phyloP scores from a whole-genome alignment of 2,113 vertebrate genomes.

The Dryoscopus gambensis region DNA sequence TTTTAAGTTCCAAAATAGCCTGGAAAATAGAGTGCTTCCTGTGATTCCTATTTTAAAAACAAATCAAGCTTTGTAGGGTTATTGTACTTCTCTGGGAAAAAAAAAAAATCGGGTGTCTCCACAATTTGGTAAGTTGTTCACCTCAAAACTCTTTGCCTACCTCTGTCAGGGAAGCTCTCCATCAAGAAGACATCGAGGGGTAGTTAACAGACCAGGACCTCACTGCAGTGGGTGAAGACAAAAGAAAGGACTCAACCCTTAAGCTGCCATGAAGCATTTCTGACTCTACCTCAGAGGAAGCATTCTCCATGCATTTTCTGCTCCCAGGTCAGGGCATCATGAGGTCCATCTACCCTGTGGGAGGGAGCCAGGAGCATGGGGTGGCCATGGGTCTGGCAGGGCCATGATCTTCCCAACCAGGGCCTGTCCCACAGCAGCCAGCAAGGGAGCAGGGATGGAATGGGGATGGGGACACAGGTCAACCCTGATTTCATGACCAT shows the following conservation, averaged over 20 bases:
- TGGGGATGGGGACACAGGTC: fast-evolving
- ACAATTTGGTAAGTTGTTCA: neutral
- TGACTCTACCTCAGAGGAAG: neutral
- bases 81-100: neutral
- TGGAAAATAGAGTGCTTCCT: neutral
- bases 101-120: neutral
- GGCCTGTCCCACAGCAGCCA: neutral
- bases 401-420: neutral
- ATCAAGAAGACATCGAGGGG: fast-evolving
- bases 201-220: neutral
- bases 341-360: neutral
- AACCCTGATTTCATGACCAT: neutral
- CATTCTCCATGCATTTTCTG: neutral
- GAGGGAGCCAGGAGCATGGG: neutral
- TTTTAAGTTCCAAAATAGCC: neutral
- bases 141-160: neutral
- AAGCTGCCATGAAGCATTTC: neutral
- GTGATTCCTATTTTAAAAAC: neutral
- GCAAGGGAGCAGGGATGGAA: neutral
- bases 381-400: neutral
- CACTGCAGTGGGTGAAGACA: neutral
- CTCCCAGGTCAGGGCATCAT: neutral
- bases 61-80: neutral
- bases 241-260: neutral
- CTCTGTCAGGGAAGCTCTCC: neutral